A percentile compares a stretch with the other conserved stretches of the same genome.
phyloP scores from a whole-genome alignment of 2,797 vertebrate species.

The Sarcophilus harrisii region DNA sequence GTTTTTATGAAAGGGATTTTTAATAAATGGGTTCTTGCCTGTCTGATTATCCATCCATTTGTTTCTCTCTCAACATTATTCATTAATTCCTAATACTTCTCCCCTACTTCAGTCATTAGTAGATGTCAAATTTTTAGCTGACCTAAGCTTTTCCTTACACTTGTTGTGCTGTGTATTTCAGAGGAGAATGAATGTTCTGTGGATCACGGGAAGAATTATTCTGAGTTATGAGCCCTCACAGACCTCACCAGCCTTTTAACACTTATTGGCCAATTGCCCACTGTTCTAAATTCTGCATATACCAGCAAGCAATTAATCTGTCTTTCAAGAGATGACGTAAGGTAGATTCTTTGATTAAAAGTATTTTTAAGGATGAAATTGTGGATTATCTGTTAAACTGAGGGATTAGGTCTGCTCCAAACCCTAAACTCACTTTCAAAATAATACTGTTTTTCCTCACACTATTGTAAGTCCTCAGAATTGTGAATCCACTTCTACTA shows the following conservation, averaged over 20 bases:
- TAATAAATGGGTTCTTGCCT: background rate
- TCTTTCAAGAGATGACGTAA: conserved; percentile 37
- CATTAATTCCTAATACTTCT: conserved; percentile 32
- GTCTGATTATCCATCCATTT: background rate
- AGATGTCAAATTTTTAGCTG: background rate
- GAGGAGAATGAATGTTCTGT: background rate
- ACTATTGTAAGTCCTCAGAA: background rate
- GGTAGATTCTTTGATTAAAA: conserved; percentile 6
- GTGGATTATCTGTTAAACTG: conserved; percentile 2
- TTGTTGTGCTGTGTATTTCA: background rate
- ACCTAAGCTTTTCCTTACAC: background rate
- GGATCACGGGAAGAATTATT: background rate
- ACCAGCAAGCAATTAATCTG: conserved; percentile 3
- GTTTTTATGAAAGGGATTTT: background rate
- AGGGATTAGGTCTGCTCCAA: conserved; percentile 8
- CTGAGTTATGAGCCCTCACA: background rate
- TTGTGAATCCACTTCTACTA: background rate
- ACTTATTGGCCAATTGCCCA: conserved; percentile 1
- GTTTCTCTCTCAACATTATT: background rate
- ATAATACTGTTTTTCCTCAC: background rate
- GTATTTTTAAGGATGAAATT: conserved; percentile 13
- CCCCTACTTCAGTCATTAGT: conserved; percentile 15
- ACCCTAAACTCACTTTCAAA: conserved; percentile 32
- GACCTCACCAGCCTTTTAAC: background rate
- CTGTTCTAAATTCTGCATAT: background rate